A percentile compares a stretch with the other conserved stretches of the same genome.
These are phyloP conservation scores for Stylophora pistillata DNA, from an alignment of 64 coral and sea anemone genomes.

Conservation along the genomic window DNA sequence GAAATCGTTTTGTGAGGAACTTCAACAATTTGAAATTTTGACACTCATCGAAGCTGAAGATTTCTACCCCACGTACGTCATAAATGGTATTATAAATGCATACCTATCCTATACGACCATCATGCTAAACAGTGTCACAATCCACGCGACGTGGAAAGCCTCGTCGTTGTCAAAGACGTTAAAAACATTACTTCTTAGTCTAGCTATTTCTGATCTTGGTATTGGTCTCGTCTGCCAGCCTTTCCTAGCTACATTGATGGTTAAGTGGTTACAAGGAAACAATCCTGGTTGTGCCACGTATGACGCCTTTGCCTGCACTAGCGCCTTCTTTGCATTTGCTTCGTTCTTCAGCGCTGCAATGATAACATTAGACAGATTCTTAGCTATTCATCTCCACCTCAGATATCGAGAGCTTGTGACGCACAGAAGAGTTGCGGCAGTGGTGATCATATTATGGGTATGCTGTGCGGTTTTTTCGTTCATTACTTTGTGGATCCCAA, in stretches of 20 bases:
- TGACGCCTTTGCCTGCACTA: background rate
- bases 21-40: too few relatives aligned
- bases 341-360: background rate
- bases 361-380: background rate
- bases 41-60: background rate
- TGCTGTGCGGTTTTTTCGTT: background rate
- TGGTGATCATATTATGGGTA: background rate
- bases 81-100: background rate
- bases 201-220: background rate
- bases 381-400: slow-evolving; percentile 5
- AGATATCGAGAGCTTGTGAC: background rate
- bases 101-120: background rate
- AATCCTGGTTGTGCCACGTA: background rate
- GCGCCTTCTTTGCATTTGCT: background rate
- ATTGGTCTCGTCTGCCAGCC: background rate
- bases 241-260: background rate
- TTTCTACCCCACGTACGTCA: background rate
- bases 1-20: too few relatives aligned
- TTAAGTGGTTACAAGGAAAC: background rate
- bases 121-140: background rate
- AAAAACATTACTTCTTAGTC: background rate
- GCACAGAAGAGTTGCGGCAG: background rate
- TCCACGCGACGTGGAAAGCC: background rate
- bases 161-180: background rate
- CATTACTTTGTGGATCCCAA: background rate